Conservation (phyloP, 2,797 vertebrate species). For the Clamator glandarius region DNA sequence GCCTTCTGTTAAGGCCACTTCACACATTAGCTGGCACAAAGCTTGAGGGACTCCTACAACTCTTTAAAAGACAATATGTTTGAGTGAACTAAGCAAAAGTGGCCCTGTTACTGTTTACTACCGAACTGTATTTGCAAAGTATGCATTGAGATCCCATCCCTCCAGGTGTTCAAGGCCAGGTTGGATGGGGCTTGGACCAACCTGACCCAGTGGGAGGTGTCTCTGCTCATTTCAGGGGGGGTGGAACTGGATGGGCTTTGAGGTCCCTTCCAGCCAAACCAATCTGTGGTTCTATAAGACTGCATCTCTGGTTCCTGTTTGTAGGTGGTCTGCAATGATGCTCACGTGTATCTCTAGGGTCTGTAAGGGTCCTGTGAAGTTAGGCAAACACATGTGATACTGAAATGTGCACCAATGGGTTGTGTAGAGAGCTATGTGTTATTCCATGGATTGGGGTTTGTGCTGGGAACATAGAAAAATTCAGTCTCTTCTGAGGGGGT, state of each 20-base stretch:
- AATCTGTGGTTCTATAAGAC: too few relatives aligned
- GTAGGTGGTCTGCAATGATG: not conserved
- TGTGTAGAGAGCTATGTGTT: too few relatives aligned
- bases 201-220: too few relatives aligned
- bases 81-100: not conserved
- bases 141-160: too few relatives aligned
- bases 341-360: not conserved
- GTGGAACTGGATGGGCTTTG: too few relatives aligned
- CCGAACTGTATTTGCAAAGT: not conserved
- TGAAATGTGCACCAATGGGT: not conserved
- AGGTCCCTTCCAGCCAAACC: too few relatives aligned
- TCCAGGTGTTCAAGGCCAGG: too few relatives aligned
- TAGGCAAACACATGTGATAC: not conserved
- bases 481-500: not conserved
- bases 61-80: rapidly evolving
- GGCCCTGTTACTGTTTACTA: not conserved
- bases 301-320: not conserved
- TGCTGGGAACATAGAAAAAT: rapidly evolving
- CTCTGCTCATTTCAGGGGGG: too few relatives aligned
- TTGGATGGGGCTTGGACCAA: too few relatives aligned
- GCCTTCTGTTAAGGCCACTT: not conserved
- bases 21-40: not conserved
- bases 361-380: not conserved
- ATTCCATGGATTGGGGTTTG: not conserved
- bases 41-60: not conserved